phyloP scores from a whole-genome alignment of 2,113 vertebrate species.

The Strigops habroptila region DNA sequence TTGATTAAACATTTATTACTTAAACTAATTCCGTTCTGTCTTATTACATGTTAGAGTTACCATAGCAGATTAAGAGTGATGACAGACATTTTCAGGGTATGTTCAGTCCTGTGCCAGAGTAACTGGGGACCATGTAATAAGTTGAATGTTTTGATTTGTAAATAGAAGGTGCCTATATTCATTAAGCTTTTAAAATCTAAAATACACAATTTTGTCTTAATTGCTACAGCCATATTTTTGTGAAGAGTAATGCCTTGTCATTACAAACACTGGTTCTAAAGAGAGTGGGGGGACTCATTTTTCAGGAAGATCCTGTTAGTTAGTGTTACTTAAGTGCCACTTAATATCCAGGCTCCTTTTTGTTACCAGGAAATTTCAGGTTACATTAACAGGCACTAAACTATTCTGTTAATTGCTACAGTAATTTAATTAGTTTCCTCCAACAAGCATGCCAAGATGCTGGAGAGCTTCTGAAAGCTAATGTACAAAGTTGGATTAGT shows the following conservation, averaged over 20 bases:
- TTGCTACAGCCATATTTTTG: neutral
- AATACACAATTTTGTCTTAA: neutral
- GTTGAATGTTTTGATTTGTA: neutral
- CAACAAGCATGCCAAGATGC: neutral
- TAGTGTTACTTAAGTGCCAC: neutral
- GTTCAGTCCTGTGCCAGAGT: neutral
- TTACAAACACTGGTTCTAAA: neutral
- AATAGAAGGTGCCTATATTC: neutral
- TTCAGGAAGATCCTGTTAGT: neutral
- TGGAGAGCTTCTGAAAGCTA: neutral
- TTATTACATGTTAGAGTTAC: constrained; percentile 53
- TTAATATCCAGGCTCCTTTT: neutral
- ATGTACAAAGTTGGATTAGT: neutral
- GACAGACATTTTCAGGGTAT: neutral
- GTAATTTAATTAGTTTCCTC: neutral
- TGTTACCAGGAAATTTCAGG: neutral
- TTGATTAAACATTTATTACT: constrained; percentile 88
- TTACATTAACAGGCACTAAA: neutral
- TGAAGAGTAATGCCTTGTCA: neutral
- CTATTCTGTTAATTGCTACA: neutral
- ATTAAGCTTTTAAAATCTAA: neutral
- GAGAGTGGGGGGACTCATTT: neutral
- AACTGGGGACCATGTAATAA: neutral
- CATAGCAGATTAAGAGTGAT: constrained; percentile 19
- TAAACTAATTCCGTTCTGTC: constrained; percentile 74